Percentiles rank a stretch among this genome's conserved stretches.
Evolutionary conservation across 1,140 invertebrate genomes (phyloP).

Genomic region (Diachasmimorpha longicaudata): DNA sequence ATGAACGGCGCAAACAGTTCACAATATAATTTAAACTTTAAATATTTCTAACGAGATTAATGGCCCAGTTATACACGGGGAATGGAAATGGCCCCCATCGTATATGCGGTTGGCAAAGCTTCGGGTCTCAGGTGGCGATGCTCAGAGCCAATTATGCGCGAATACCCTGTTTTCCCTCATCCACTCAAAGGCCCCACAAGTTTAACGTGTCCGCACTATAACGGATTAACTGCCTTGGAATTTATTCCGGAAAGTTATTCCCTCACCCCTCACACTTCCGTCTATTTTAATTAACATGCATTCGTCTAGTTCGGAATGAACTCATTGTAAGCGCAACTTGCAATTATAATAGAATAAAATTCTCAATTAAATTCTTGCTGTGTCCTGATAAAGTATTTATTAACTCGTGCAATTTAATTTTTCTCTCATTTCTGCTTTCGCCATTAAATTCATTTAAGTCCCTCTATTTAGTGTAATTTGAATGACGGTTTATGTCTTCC

Average conservation of each 20-base stretch:
- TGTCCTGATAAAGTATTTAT: no score
- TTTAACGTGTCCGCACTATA: conserved; percentile 61
- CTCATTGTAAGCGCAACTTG: no score
- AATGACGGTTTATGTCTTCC: no score
- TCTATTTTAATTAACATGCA: conserved; percentile 11
- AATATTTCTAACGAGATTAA: conserved; percentile 2
- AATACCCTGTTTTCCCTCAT: conserved; percentile 33
- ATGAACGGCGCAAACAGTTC: no score
- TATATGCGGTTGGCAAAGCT: conserved; percentile 19
- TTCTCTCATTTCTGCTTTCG: no score
- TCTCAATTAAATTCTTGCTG: no score
- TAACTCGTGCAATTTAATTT: no score
- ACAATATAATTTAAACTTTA: neutral
- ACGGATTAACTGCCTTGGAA: conserved; percentile 55
- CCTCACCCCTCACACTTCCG: neutral
- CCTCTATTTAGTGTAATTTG: no score
- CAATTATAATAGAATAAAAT: no score
- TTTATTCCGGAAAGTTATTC: conserved; percentile 4
- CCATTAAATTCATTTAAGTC: no score
- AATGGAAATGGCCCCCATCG: neutral
- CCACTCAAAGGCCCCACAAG: conserved; percentile 32
- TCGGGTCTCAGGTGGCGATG: conserved; percentile 59
- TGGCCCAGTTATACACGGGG: neutral
- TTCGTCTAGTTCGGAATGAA: neutral
- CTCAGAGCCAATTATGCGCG: conserved; percentile 63